Evolutionary conservation across 2,113 vertebrate genomes (phyloP), one percentile per base, ranked within the genome.

Genomic region (Bubo bubo): DNA sequence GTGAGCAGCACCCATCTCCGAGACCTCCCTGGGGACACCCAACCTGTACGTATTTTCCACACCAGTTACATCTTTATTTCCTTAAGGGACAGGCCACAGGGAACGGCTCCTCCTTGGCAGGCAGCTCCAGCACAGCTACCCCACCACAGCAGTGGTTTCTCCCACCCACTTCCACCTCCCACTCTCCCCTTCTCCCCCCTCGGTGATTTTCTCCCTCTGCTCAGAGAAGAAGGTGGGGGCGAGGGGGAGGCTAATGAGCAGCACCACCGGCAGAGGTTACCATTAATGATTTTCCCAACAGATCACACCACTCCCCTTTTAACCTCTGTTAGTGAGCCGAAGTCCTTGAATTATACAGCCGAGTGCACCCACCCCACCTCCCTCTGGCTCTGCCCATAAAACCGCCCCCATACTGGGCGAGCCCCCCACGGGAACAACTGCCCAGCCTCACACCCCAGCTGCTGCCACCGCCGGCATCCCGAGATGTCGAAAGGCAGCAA

Each of bases 11-110:
- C 56, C n/a, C 52, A 45, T 7, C 1, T 2, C 79, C 7, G 3
- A 67, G 8, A 49, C 3, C 27, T 11, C 39, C 34, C 53, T 0
- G 0, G 30, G 18, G 7, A 80, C 1, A 2, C 49, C 55, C 34
- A 39, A 8, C 34, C 50, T 30, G 0, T 0, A 6, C 0, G 4
- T 50, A 84, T 60, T 52, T 56, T 34, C 77, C 85, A 66, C 39
- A 43, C 9, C 58, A 37, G 12, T 12, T 6, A 3, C 35, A 47
- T 12, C 72, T 32, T 4, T 20, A 16, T 37, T 41, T n/a, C 63
- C 59, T 21, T 50, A 9, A 8, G 17, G 63, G 32, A n/a, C 56
- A 41, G 14, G 2, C 34, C 67, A 13, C 0, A 0, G 23, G 82
- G 26, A 81, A 28, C 0, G 6, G 68, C 56, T 45, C 45, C 37